Conservation (phyloP, 2,797 vertebrate species). For the Salarias fasciatus region DNA sequence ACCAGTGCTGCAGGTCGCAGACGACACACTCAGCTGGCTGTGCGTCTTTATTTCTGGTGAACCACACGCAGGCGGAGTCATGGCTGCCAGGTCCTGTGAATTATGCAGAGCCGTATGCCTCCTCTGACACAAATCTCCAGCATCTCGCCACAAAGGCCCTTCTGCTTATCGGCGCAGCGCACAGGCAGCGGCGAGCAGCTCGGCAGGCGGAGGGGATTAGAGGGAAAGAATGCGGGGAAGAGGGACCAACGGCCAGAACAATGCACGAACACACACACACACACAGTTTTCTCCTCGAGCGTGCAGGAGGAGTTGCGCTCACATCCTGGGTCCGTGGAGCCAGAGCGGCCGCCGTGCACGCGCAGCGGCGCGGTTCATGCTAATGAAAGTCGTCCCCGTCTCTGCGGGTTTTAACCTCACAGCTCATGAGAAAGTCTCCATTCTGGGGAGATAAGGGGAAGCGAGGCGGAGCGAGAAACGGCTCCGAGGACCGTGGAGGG, state of each 20-base stretch:
- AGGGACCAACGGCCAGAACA: conserved; percentile 15
- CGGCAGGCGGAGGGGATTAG: conserved; percentile 62
- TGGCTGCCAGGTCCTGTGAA: conserved; percentile 36
- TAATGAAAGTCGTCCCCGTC: conserved; percentile 3
- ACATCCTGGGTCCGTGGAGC: conserved; percentile 1
- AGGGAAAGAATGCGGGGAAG: conserved; percentile 46
- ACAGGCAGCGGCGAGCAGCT: conserved; percentile 48
- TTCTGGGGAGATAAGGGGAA: conserved; percentile 29
- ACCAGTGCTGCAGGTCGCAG: conserved; percentile 21
- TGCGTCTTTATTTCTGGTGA: too few species aligned
- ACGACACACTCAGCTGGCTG: conserved; percentile 49
- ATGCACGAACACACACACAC: conserved; percentile 14
- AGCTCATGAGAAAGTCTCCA: conserved; percentile 18
- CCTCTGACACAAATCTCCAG: conserved; percentile 66
- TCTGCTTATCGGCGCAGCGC: conserved; percentile 63
- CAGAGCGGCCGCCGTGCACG: background rate
- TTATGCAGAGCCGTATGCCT: conserved; percentile 66
- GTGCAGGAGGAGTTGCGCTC: conserved; percentile 10
- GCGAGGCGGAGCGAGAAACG: conserved; percentile 14
- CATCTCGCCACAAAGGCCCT: conserved; percentile 60
- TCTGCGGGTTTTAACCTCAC: conserved; percentile 5
- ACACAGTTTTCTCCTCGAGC: conserved; percentile 26
- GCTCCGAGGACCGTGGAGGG: conserved; percentile 20
- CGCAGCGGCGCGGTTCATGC: conserved; percentile 1
- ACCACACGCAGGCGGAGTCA: conserved; percentile 9